These are phyloP conservation scores for Notarius lentiginosus DNA, from an alignment of 2,113 vertebrate species.

Conservation along the genomic window DNA sequence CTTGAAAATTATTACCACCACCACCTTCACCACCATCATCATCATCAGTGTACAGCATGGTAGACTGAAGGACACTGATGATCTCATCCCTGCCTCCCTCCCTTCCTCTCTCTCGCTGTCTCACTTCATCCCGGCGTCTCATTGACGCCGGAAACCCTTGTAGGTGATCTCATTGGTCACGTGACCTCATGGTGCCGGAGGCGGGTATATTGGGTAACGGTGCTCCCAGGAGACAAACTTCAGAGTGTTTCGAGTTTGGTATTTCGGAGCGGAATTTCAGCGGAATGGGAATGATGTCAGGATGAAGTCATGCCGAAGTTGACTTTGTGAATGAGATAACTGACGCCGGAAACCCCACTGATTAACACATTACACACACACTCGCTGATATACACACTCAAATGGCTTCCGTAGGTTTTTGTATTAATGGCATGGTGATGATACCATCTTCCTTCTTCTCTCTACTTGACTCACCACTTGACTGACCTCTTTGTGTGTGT, in stretches of 20 bases:
- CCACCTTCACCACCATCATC: background rate
- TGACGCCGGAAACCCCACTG: constrained; percentile 24
- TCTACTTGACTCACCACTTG: background rate
- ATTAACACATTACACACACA: constrained; percentile 5
- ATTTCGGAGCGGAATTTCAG: constrained; percentile 54
- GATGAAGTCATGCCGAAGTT: constrained; percentile 39
- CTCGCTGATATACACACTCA: background rate
- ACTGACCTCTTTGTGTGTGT: constrained; percentile 8
- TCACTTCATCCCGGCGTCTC: constrained; percentile 46
- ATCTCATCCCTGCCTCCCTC: constrained; percentile 44
- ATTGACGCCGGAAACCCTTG: constrained; percentile 49
- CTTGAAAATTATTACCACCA: constrained; percentile 29
- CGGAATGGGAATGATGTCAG: constrained; percentile 54
- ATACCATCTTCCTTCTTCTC: background rate
- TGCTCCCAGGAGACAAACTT: constrained; percentile 54
- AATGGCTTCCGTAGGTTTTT: constrained; percentile 10
- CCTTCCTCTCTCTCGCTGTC: background rate
- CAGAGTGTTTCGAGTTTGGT: constrained; percentile 36
- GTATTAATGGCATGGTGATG: background rate
- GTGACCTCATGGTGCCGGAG: constrained; percentile 53
- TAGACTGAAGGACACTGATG: constrained; percentile 35
- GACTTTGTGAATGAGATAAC: constrained; percentile 54
- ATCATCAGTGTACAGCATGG: constrained; percentile 32
- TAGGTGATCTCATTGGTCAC: constrained; percentile 62
- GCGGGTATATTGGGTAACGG: constrained; percentile 60